Base-by-base conservation (phyloP, 2,888 invertebrate species). In the Tethea ocularis region DNA sequence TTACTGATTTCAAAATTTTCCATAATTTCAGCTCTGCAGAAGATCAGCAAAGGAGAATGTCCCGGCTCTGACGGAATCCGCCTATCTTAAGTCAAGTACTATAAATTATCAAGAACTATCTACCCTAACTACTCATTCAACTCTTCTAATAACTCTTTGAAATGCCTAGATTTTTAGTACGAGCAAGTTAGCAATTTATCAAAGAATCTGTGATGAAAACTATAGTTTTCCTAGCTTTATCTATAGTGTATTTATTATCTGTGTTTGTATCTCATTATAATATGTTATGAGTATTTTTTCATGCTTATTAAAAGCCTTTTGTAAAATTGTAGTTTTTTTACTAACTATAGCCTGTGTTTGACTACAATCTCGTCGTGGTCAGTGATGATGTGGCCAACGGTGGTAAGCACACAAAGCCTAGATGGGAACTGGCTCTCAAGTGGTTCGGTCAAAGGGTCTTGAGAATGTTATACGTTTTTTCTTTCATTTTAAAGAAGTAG, bases 11-110 rank as follows among this genome's bases (percentile, higher is more conserved):
- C 2, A 13, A 13, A 1, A 33, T 13, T 33, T 33, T 33, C 13
- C 33, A 33, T 33, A 13, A 74, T 88, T 94, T 33, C 91, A 95
- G 95, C 93, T 73, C 84, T 95, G 66, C 88, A 87, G 26, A 86
- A 94, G 71, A 88, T 95, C 72, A 94, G 94, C 83, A 94, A 94
- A 73, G 95, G 95, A 57, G 94, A 95, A 80, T 96, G 95, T 71
- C 90, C 94, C 33, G 95, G 94, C 61, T 93, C 95, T 36, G 93
- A 94, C 13, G 95, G 95, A 59, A 94, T 95, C 52, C 94, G 95
- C 76, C 88, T 95, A 26, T 94, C 94, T 67, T 95, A 94, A 94
- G 57, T 10, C 22, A 55, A 22, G 26, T 60, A n/a, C 11, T 17
- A 55, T 13, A 62, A 60, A 20, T 17, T 20, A 33, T 15, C 26